Evolutionary conservation across 2,113 vertebrate species (phyloP).

Genomic region (Carassius carassius): DNA sequence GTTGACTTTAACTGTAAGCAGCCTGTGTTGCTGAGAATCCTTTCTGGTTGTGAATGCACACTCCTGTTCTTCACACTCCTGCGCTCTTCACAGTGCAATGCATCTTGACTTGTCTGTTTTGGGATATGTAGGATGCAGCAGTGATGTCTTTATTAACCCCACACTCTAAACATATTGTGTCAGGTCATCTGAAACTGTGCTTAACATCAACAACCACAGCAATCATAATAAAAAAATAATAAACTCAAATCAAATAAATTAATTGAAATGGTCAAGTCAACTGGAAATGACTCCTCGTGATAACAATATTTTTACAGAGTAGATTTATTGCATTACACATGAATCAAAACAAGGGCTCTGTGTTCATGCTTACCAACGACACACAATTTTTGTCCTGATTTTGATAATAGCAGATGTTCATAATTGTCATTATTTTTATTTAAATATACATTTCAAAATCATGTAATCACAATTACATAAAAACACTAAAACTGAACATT

Average conservation of each 20-base stretch:
- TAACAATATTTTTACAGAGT: background rate
- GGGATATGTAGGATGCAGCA: too few relatives aligned
- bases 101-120: too few relatives aligned
- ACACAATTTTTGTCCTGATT: background rate
- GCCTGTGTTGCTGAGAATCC: background rate
- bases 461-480: background rate
- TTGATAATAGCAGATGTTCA: background rate
- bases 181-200: too few relatives aligned
- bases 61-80: conserved; percentile 41
- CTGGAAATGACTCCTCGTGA: background rate
- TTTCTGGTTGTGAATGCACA: background rate
- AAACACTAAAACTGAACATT: background rate
- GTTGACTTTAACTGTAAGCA: background rate
- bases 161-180: too few relatives aligned
- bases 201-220: background rate
- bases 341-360: background rate
- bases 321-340: background rate
- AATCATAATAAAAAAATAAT: background rate
- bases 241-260: background rate
- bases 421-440: background rate
- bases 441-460: background rate
- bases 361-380: background rate
- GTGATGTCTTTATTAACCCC: too few relatives aligned
- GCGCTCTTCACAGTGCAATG: conserved; percentile 52
- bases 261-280: background rate